Evolutionary conservation across 2,113 vertebrate genomes (phyloP).

Genomic region (Origma solitaria): DNA sequence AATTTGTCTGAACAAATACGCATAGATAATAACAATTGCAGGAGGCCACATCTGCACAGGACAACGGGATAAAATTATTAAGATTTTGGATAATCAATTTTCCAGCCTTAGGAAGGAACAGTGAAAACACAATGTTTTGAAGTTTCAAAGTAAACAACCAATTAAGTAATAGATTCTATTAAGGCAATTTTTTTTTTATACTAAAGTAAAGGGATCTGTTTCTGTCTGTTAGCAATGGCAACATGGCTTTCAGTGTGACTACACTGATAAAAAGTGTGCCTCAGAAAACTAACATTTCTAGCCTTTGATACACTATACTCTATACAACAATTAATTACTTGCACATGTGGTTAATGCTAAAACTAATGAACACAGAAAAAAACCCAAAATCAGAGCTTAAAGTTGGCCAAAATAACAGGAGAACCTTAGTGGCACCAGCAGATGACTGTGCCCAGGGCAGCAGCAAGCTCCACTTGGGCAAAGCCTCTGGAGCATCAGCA

Average conservation of each 20-base stretch:
- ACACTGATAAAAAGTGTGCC: background rate
- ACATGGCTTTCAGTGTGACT: background rate
- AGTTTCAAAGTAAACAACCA: background rate
- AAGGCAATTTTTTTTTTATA: background rate
- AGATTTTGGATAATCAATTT: slow-evolving; percentile 13
- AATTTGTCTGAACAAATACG: slow-evolving; percentile 25
- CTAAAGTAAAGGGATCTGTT: background rate
- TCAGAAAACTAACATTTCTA: background rate
- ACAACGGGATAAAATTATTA: background rate
- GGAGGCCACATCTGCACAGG: background rate
- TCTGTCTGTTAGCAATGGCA: background rate
- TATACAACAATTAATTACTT: background rate
- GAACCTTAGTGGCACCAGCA: background rate
- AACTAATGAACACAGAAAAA: background rate
- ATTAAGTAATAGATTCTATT: background rate
- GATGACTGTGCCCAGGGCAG: background rate
- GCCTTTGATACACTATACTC: background rate
- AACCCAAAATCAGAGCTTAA: background rate
- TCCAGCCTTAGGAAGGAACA: background rate
- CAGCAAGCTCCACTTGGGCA: background rate
- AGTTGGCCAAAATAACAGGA: background rate
- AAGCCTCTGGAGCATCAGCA: background rate
- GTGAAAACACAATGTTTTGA: background rate
- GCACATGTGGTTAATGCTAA: background rate
- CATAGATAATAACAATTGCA: slow-evolving; percentile 4